Percentiles rank a stretch among this genome's conserved stretches.
phyloP scores from a whole-genome alignment of 2,888 invertebrate genomes.

The Erpobdella octoculata region DNA sequence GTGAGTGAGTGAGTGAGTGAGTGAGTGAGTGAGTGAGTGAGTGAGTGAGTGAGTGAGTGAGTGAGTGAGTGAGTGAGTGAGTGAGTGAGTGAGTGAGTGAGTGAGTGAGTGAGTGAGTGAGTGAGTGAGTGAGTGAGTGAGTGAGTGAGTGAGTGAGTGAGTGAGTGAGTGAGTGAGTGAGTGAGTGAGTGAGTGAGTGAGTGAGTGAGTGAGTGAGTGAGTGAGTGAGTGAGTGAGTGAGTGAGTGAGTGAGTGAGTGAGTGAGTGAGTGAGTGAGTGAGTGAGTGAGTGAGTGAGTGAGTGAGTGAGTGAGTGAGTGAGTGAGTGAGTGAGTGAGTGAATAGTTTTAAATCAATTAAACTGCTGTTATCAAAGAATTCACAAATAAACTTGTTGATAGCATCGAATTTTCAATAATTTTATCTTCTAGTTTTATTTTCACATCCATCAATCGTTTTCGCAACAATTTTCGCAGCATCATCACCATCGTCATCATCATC shows the following conservation, averaged over 20 bases:
- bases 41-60: conserved; percentile 28
- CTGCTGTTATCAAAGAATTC: too few species aligned
- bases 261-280: conserved; percentile 28
- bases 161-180: conserved; percentile 21
- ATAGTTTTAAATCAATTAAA: neutral
- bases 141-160: conserved; percentile 22
- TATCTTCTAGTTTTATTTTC: neutral
- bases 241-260: conserved; percentile 26
- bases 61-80: conserved; percentile 28
- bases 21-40: conserved; percentile 28
- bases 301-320: conserved; percentile 22
- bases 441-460: neutral
- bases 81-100: too few species aligned
- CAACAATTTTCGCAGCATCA: neutral
- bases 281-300: conserved; percentile 28
- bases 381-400: too few species aligned
- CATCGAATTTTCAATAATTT: neutral
- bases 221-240: conserved; percentile 24
- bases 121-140: conserved; percentile 21
- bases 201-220: conserved; percentile 21
- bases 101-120: conserved; percentile 23
- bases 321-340: conserved; percentile 16
- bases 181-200: conserved; percentile 17
- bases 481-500: neutral
- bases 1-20: conserved; percentile 10